These are phyloP conservation scores for Perdita meconis DNA, from an alignment of 2,888 invertebrate genomes.

Conservation along the genomic window DNA sequence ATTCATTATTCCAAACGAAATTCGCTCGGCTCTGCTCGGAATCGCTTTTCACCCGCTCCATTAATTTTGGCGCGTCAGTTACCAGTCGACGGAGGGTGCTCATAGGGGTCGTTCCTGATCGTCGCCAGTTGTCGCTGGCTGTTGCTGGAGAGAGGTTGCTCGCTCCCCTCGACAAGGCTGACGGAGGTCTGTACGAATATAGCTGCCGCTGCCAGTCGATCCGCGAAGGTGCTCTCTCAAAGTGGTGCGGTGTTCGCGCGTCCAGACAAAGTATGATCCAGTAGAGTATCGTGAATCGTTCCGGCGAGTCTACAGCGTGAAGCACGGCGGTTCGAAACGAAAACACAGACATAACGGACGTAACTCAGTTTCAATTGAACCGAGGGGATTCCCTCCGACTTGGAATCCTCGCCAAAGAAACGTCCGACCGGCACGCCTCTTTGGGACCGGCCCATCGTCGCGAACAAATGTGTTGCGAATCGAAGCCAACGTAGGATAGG, in stretches of 20 bases:
- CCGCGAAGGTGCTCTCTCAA: slow-evolving; percentile 47
- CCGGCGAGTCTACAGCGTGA: slow-evolving; percentile 5
- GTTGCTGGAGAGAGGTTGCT: slow-evolving; percentile 36
- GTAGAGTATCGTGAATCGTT: slow-evolving; percentile 7
- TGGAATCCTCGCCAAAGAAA: background rate
- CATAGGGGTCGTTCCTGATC: slow-evolving; percentile 54
- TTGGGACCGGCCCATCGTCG: slow-evolving; percentile 11
- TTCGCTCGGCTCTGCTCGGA: too few relatives aligned
- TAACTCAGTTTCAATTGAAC: background rate
- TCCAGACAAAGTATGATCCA: slow-evolving; percentile 21
- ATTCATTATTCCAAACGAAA: too few relatives aligned
- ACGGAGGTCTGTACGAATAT: slow-evolving; percentile 39
- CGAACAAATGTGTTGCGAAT: slow-evolving; percentile 40
- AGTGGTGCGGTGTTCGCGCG: slow-evolving; percentile 37
- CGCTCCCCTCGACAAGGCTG: slow-evolving; percentile 19
- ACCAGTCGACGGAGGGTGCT: slow-evolving; percentile 46
- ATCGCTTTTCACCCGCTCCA: too few relatives aligned
- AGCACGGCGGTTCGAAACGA: slow-evolving; percentile 4
- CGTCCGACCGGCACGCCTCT: slow-evolving; percentile 38
- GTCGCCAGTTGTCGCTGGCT: slow-evolving; percentile 69
- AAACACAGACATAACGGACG: background rate
- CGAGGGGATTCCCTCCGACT: background rate
- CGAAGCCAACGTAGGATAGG: background rate
- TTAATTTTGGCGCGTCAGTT: slow-evolving; percentile 13
- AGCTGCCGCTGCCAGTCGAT: slow-evolving; percentile 55